These are phyloP conservation scores for Lingula anatina DNA, from an alignment of 2,888 invertebrate genomes.

Conservation along the genomic window DNA sequence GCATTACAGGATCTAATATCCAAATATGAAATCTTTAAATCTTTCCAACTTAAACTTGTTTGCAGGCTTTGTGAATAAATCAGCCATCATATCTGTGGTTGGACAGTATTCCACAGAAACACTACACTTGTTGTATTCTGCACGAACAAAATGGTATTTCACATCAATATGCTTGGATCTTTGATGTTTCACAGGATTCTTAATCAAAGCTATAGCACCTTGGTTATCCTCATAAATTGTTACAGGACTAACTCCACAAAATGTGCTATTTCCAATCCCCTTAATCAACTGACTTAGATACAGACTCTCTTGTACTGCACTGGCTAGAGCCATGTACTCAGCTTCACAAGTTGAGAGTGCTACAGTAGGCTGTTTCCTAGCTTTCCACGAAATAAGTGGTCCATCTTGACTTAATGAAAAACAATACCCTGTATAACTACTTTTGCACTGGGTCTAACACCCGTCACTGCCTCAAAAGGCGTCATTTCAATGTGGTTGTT, in stretches of 20 bases:
- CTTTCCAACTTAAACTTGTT: too few relatives aligned
- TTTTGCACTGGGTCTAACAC: conserved; percentile 6
- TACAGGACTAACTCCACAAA: not conserved
- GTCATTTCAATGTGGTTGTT: conserved; percentile 3
- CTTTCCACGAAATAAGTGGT: conserved; percentile 11
- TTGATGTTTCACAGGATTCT: not conserved
- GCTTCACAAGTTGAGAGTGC: conserved; percentile 19
- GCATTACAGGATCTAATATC: too few relatives aligned
- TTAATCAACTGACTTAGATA: conserved; percentile 9
- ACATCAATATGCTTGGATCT: conserved; percentile 19
- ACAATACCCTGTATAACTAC: conserved; percentile 5
- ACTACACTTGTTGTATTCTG: not conserved
- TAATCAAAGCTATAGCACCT: not conserved
- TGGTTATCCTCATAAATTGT: not conserved
- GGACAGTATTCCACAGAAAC: not conserved
- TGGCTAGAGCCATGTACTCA: conserved; percentile 19
- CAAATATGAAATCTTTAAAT: too few relatives aligned
- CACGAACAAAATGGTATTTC: conserved; percentile 12
- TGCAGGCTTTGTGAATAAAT: not conserved
- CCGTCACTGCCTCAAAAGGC: conserved; percentile 10
- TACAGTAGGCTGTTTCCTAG: conserved; percentile 13
- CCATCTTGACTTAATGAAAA: conserved; percentile 3
- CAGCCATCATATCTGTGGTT: not conserved
- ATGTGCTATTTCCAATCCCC: conserved; percentile 2
- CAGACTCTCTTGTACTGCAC: conserved; percentile 15